phyloP scores from a whole-genome alignment of 2,113 vertebrate genomes.

The Pedetes capensis region DNA sequence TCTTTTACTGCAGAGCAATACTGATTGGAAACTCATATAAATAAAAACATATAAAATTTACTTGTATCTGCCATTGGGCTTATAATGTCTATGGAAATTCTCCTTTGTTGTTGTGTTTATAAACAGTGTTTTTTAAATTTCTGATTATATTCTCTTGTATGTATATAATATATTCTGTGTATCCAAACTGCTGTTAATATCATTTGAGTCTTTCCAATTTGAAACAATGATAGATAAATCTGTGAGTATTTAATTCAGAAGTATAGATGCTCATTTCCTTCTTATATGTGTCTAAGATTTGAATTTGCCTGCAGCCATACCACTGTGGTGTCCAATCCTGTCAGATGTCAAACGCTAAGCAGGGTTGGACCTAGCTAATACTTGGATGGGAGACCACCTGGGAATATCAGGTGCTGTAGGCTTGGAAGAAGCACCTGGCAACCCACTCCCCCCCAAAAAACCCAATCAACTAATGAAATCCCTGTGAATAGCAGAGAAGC shows the following conservation, averaged over 20 bases:
- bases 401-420: too few relatives aligned
- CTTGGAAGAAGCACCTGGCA: too few relatives aligned
- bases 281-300: background rate
- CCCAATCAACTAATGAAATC: too few relatives aligned
- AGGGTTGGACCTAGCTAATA: too few relatives aligned
- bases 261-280: background rate
- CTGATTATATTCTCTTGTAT: too few relatives aligned
- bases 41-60: background rate
- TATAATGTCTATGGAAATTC: background rate
- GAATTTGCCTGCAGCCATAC: too few relatives aligned
- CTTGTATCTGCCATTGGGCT: background rate
- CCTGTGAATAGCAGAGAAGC: too few relatives aligned
- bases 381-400: too few relatives aligned
- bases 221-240: background rate
- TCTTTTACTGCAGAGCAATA: background rate
- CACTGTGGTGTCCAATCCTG: too few relatives aligned
- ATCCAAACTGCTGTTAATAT: background rate
- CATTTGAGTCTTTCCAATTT: background rate
- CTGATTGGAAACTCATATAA: background rate
- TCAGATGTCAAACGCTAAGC: too few relatives aligned
- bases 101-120: background rate
- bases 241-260: background rate
- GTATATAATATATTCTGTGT: background rate
- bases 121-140: background rate
- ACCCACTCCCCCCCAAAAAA: too few relatives aligned